phyloP scores from a whole-genome alignment of 2,888 invertebrate genomes.

The Stegophylla sp. region DNA sequence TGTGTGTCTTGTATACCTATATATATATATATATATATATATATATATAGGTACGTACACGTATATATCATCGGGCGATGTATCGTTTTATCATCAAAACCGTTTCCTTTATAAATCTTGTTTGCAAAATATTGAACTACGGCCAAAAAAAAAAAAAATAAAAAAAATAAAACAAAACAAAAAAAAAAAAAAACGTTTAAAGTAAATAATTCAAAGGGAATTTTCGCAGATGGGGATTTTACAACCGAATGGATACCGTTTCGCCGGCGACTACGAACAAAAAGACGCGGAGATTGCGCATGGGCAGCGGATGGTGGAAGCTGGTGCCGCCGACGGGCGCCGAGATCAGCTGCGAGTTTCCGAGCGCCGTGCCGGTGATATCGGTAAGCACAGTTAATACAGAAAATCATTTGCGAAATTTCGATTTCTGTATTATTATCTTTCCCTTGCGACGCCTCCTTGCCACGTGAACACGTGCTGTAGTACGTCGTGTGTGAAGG shows the following conservation, averaged over 20 bases:
- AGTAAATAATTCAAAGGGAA: slow-evolving; percentile 20
- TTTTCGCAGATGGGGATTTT: slow-evolving; percentile 54
- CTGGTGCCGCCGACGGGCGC: slow-evolving; percentile 62
- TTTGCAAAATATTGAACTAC: slow-evolving; percentile 12
- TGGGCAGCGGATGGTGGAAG: slow-evolving; percentile 62
- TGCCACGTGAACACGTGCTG: too few relatives aligned
- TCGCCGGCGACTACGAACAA: slow-evolving; percentile 30
- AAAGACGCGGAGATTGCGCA: slow-evolving; percentile 61
- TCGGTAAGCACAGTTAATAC: slow-evolving; percentile 62
- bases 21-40: too few relatives aligned
- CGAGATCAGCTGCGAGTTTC: slow-evolving; percentile 63
- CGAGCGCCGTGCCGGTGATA: slow-evolving; percentile 61
- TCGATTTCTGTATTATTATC: too few relatives aligned
- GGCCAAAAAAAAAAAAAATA: slow-evolving; percentile 5
- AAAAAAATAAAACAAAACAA: neutral
- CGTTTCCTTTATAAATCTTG: slow-evolving; percentile 30
- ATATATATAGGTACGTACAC: neutral
- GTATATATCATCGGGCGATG: neutral
- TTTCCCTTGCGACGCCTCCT: too few relatives aligned
- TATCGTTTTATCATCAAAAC: slow-evolving; percentile 38
- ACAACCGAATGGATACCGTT: slow-evolving; percentile 41
- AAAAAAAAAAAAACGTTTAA: neutral
- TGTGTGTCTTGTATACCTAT: too few relatives aligned
- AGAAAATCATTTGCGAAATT: too few relatives aligned
- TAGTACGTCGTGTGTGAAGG: too few relatives aligned